Conservation (phyloP, 2,888 invertebrate genomes). For the Drosophila affinis region DNA sequence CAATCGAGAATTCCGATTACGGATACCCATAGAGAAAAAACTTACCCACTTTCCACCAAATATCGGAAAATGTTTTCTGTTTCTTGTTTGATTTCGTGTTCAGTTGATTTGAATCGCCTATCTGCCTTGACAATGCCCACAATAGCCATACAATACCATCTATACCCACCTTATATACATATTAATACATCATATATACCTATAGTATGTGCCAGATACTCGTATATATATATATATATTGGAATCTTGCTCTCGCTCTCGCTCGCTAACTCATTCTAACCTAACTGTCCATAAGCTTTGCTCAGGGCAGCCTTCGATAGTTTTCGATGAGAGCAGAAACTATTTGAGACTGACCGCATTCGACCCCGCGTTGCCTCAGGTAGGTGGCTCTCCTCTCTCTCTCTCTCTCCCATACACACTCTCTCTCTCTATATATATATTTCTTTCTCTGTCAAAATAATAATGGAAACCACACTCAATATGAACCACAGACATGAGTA, state of each 20-base stretch:
- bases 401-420: conserved; percentile 21
- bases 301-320: conserved; percentile 52
- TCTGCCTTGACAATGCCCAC: conserved; percentile 20
- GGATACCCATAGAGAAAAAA: no score
- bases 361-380: conserved; percentile 54
- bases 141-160: not conserved
- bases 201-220: conserved; percentile 13
- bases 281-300: conserved; percentile 25
- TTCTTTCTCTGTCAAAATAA: conserved; percentile 21
- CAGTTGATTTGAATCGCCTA: conserved; percentile 7
- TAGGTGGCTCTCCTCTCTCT: conserved; percentile 60
- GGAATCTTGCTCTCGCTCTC: conserved; percentile 48
- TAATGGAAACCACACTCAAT: conserved; percentile 5
- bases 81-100: conserved; percentile 2
- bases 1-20: not conserved
- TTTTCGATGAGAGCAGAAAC: conserved; percentile 42
- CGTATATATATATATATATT: conserved; percentile 27
- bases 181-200: not conserved
- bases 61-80: not conserved
- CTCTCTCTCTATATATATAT: conserved; percentile 17
- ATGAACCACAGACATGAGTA: conserved; percentile 35
- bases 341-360: conserved; percentile 45
- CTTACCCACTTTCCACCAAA: not conserved
- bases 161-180: conserved; percentile 9
- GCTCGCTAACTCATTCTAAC: conserved; percentile 66